Evolutionary conservation across 2,797 vertebrate genomes (phyloP), one percentile per base, ranked within the genome.

Genomic region (Xiphorhynchus erythropygius): DNA sequence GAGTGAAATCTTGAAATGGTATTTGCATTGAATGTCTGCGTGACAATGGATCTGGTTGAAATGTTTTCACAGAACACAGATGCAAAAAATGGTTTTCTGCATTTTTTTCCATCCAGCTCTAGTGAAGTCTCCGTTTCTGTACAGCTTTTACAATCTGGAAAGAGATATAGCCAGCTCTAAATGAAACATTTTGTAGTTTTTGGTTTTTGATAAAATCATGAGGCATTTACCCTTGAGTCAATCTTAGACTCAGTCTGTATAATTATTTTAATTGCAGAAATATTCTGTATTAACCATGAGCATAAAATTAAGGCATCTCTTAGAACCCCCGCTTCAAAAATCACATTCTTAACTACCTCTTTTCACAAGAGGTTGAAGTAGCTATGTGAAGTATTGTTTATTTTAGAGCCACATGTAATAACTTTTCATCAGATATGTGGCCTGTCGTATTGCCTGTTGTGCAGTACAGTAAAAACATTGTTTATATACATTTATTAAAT

Each of bases 381-480:
- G 60, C 80, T 84, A 4, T 74, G 60, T 95, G 84, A 94, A 23
- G 67, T 93, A 42, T 83, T 82, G 39, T 75, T 55, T 87, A 52
- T 93, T 95, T 96, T 80, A 95, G 69, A 93, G 67, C 47, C 78
- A 77, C 11, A 7, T 89, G 90, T 80, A 90, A 6, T 86, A 71
- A 75, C 35, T 89, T 87, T 71, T 80, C 71, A 52, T 68, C 35
- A 78, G 67, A 46, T 93, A 84, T 11, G 4, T 86, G 83, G 42
- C 73, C 35, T 87, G 46, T 50, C 8, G 2, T 30, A 13, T 30
- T 89, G 81, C 37, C 60, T 53, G 11, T 78, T 84, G 27, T 73
- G 37, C 49, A 68, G 68, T 37, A n/a, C 46, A 65, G n/a, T 71
- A 47, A 86, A 86, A 91, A 25, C 28, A 16, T 32, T 21, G 32